Evolutionary conservation across 2,888 invertebrate species (phyloP).

Genomic region (Drosophila peninsularis): DNA sequence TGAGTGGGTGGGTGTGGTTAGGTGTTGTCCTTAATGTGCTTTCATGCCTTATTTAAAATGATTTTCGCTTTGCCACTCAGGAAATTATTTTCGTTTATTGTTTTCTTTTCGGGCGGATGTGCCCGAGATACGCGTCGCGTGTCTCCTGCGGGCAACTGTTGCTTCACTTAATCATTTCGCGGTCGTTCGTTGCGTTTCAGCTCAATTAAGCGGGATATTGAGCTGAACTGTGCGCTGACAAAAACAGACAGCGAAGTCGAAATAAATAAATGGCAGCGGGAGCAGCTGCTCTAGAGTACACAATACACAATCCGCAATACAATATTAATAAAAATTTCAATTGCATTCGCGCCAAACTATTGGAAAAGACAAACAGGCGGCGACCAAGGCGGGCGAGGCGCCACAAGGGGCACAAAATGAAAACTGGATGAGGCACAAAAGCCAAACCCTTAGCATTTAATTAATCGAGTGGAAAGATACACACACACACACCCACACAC

Average conservation of each 20-base stretch:
- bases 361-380: slow-evolving; percentile 1
- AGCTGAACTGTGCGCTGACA: slow-evolving; percentile 20
- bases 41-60: slow-evolving; percentile 78
- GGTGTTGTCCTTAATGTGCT: slow-evolving; percentile 68
- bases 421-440: slow-evolving; percentile 37
- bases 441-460: slow-evolving; percentile 50
- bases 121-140: slow-evolving; percentile 18
- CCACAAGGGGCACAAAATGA: slow-evolving; percentile 30
- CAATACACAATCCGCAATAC: background rate
- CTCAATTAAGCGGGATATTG: slow-evolving; percentile 54
- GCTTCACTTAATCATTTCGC: slow-evolving; percentile 53
- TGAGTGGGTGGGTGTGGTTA: slow-evolving; percentile 17
- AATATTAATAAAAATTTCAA: slow-evolving; percentile 35
- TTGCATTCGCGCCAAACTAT: slow-evolving; percentile 14
- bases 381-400: slow-evolving; percentile 1
- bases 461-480: slow-evolving; percentile 69
- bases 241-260: slow-evolving; percentile 5
- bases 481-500: slow-evolving; percentile 3
- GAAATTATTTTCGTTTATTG: slow-evolving; percentile 70
- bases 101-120: slow-evolving; percentile 34
- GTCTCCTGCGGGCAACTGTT: slow-evolving; percentile 56
- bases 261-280: background rate
- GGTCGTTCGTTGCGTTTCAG: slow-evolving; percentile 44
- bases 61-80: slow-evolving; percentile 66
- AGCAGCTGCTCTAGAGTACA: background rate